Conservation (phyloP, 2,888 invertebrate species). For the Tenthredo scrophulariae region DNA sequence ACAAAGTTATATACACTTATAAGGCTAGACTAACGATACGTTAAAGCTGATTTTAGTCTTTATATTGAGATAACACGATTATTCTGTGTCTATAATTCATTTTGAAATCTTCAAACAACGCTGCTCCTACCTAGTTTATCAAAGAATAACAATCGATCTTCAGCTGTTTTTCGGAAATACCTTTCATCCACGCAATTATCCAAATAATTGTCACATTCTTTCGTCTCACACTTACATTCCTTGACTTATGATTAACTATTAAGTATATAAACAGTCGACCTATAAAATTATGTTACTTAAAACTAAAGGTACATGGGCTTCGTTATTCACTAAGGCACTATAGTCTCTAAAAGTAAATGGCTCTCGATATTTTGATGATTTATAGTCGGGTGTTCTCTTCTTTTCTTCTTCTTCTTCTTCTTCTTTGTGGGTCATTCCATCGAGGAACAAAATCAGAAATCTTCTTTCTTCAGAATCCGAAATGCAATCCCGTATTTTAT, state of each 20-base stretch:
- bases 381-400: neutral
- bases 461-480: neutral
- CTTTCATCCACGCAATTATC: neutral
- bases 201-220: slow-evolving; percentile 2
- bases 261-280: slow-evolving; percentile 37
- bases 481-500: neutral
- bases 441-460: neutral
- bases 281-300: slow-evolving; percentile 34
- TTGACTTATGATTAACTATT: slow-evolving; percentile 14
- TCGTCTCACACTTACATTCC: neutral
- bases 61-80: slow-evolving; percentile 20
- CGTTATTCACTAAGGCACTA: slow-evolving; percentile 44
- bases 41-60: slow-evolving; percentile 53
- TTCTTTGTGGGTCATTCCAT: neutral
- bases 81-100: neutral
- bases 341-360: slow-evolving; percentile 38
- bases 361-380: slow-evolving; percentile 5
- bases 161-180: slow-evolving; percentile 10
- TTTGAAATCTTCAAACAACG: slow-evolving; percentile 14
- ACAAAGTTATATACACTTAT: slow-evolving; percentile 45
- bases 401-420: slow-evolving; percentile 40
- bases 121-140: neutral
- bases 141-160: slow-evolving; percentile 12
- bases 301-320: slow-evolving; percentile 49
- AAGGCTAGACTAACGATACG: slow-evolving; percentile 29